Conservation (phyloP, 2,113 vertebrate species). For the Coregonus clupeaformis region DNA sequence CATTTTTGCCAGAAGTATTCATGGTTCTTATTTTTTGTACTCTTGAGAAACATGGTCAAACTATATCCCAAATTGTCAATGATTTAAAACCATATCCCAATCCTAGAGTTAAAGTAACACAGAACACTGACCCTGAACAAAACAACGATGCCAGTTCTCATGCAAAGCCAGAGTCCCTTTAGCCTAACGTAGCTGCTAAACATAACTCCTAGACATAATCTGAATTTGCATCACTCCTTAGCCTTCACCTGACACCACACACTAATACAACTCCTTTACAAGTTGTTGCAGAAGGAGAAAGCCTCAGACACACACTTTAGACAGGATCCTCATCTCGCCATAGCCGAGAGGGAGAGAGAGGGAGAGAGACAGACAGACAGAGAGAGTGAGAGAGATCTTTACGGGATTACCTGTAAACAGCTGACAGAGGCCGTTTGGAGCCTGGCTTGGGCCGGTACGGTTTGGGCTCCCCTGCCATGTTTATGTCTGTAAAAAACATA, state of each 20-base stretch:
- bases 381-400: neutral
- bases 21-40: neutral
- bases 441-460: slow-evolving; percentile 95
- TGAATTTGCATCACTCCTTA: no score
- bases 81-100: neutral
- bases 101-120: neutral
- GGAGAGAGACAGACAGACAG: neutral
- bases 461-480: slow-evolving; percentile 98
- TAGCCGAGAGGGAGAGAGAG: neutral
- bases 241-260: no score
- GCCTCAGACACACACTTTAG: no score
- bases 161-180: neutral
- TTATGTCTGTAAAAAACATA: slow-evolving; percentile 83
- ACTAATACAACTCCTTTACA: no score
- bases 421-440: slow-evolving; percentile 90
- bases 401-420: slow-evolving; percentile 82
- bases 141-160: neutral
- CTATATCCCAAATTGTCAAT: neutral
- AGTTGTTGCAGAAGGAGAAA: no score
- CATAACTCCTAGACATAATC: no score
- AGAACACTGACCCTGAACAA: neutral
- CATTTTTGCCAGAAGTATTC: no score
- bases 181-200: neutral
- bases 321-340: no score
- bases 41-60: neutral